Base-by-base conservation (phyloP, 1,140 invertebrate species). In the Cotesia chilonis region DNA sequence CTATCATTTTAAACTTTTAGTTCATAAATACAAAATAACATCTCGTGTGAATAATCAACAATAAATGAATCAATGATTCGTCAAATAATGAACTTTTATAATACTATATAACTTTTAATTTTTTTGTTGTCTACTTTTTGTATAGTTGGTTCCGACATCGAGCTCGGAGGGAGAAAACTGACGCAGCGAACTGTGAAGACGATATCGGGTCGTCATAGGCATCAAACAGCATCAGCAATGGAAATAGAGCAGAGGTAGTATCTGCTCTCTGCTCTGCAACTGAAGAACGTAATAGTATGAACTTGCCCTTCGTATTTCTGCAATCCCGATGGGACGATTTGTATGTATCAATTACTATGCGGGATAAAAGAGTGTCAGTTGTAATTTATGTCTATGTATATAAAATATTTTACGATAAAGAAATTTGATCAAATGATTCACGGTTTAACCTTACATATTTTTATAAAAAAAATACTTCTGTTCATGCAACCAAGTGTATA, bases 101-200 rank as follows among this genome's bases (percentile, higher is more conserved):
- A 10, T 47, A 47, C 10, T 47, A 47, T 47, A 47, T 47, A 47
- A 47, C 7, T 47, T 47, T 47, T 66, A 55, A 57, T 63, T 59
- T 61, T 73, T 51, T 71, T 47, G 14, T 63, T 71, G 74, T 70
- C 70, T 67, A 17, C 17, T 73, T 70, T 76, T 73, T 57, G 37
- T 55, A 20, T 51, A 60, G 52, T 7, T 68, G 54, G 64, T 47
- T 54, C n/a, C 55, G 41, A 47, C 14, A 28, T 51, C 4, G 36
- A 28, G 37, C 17, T 59, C 52, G 37, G 68, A 63, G 66, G 72
- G 66, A 67, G 66, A 67, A 80, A 74, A 75, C 68, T 73, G 77
- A 79, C 59, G 75, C 80, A 81, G 79, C 77, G 75, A 76, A 82
- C 76, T 76, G 80, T 82, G 80, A 82, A 82, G 77, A 80, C 80